phyloP scores from a whole-genome alignment of 2,888 invertebrate genomes.

The Agonum fuliginosum region DNA sequence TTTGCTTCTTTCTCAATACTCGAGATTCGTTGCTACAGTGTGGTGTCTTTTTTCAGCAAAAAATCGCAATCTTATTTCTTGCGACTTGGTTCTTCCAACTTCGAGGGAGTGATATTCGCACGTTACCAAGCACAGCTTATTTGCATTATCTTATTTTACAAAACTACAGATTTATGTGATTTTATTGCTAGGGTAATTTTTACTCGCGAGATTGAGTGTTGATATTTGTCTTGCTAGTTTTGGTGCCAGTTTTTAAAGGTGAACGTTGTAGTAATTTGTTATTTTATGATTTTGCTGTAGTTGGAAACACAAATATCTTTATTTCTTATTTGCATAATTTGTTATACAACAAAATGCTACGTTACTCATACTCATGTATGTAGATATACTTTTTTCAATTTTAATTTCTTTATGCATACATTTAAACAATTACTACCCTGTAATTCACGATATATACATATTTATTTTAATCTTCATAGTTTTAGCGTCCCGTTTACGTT shows the following conservation, averaged over 20 bases:
- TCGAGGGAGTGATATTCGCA: constrained; percentile 14
- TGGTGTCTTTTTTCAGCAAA: neutral
- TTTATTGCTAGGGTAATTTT: constrained; percentile 24
- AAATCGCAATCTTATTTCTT: constrained; percentile 14
- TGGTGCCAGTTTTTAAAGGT: constrained; percentile 6
- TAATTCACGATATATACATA: too few species aligned
- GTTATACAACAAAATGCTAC: too few species aligned
- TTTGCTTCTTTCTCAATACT: neutral
- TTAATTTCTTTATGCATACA: too few species aligned
- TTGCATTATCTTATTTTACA: constrained; percentile 17
- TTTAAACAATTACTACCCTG: too few species aligned
- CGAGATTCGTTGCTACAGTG: too few species aligned
- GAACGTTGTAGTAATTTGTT: constrained; percentile 15
- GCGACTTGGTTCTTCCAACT: too few species aligned
- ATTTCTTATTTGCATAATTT: constrained; percentile 15
- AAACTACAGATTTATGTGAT: constrained; percentile 25
- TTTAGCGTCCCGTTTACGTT: too few species aligned
- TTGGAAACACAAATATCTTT: neutral
- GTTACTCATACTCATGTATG: too few species aligned
- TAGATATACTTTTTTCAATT: too few species aligned
- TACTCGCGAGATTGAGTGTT: constrained; percentile 1
- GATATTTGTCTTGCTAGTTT: constrained; percentile 26
- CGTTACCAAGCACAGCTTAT: neutral
- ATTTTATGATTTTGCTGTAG: constrained; percentile 10
- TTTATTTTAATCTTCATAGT: too few species aligned